Conservation (phyloP, 2,888 invertebrate genomes). For the Acronicta aceris region DNA sequence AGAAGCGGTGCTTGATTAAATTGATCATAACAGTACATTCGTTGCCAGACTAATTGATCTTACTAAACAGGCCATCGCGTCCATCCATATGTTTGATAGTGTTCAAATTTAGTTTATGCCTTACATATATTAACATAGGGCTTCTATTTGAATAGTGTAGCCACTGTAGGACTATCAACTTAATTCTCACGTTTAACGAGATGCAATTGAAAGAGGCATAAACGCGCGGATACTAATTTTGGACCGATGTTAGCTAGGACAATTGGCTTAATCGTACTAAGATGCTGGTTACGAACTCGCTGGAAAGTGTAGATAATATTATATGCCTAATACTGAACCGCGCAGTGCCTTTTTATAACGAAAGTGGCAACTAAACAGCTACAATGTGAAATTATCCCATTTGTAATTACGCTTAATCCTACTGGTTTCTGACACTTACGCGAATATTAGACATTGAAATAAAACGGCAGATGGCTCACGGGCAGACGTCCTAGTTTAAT, state of each 20-base stretch:
- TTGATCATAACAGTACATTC: slow-evolving; percentile 35
- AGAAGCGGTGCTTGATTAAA: slow-evolving; percentile 38
- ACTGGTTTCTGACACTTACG: too few species aligned
- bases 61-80: slow-evolving; percentile 32
- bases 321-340: too few species aligned
- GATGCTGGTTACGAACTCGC: neutral
- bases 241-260: slow-evolving; percentile 22
- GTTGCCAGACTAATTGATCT: slow-evolving; percentile 34
- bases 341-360: too few species aligned
- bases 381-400: too few species aligned
- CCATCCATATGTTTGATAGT: slow-evolving; percentile 8
- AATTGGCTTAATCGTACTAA: too few species aligned
- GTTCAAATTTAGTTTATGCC: slow-evolving; percentile 10
- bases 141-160: slow-evolving; percentile 12
- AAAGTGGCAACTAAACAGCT: too few species aligned
- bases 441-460: too few species aligned
- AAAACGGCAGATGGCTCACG: too few species aligned
- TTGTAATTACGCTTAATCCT: too few species aligned
- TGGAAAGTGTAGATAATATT: slow-evolving; percentile 4
- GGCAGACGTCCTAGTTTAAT: too few species aligned
- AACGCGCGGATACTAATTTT: slow-evolving; percentile 47
- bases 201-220: slow-evolving; percentile 65
- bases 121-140: neutral
- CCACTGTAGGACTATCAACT: slow-evolving; percentile 42
- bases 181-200: slow-evolving; percentile 61